Evolutionary conservation across 2,888 invertebrate genomes (phyloP).

Genomic region (Poecilus cupreus): DNA sequence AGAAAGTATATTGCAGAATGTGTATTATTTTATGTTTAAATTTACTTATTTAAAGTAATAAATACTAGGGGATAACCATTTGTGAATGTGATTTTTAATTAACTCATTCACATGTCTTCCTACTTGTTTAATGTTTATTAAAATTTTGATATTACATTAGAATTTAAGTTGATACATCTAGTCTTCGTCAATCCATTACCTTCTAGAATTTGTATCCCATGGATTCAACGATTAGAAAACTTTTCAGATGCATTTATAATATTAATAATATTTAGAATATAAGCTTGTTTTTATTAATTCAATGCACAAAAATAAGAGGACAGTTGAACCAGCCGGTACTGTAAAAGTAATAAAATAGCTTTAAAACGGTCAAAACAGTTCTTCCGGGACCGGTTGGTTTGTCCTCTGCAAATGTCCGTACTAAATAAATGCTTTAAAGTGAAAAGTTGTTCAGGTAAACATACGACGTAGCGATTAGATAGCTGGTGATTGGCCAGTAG

Average conservation of each 20-base stretch:
- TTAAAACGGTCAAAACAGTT: not conserved
- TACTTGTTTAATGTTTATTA: slow-evolving; percentile 9
- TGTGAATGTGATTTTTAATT: not conserved
- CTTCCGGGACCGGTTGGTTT: slow-evolving; percentile 12
- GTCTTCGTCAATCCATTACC: too few species aligned
- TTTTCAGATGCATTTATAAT: slow-evolving; percentile 14
- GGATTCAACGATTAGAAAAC: not conserved
- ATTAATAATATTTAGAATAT: not conserved
- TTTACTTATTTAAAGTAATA: too few species aligned
- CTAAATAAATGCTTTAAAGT: slow-evolving; percentile 12
- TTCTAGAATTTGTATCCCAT: too few species aligned
- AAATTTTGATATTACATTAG: slow-evolving; percentile 4
- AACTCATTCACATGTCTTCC: slow-evolving; percentile 5
- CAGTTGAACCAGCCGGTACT: not conserved
- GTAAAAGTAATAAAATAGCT: not conserved
- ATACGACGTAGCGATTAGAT: not conserved
- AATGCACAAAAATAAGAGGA: slow-evolving; percentile 4
- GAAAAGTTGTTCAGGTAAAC: slow-evolving; percentile 22
- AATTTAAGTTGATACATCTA: not conserved
- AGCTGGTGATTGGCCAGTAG: slow-evolving; percentile 5
- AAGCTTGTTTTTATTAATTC: not conserved
- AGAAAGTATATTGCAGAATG: too few species aligned
- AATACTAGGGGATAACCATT: not conserved
- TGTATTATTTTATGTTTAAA: too few species aligned
- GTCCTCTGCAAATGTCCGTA: not conserved